These are phyloP conservation scores for Hymenochirus boettgeri DNA, from an alignment of 2,113 vertebrate species.

Conservation along the genomic window DNA sequence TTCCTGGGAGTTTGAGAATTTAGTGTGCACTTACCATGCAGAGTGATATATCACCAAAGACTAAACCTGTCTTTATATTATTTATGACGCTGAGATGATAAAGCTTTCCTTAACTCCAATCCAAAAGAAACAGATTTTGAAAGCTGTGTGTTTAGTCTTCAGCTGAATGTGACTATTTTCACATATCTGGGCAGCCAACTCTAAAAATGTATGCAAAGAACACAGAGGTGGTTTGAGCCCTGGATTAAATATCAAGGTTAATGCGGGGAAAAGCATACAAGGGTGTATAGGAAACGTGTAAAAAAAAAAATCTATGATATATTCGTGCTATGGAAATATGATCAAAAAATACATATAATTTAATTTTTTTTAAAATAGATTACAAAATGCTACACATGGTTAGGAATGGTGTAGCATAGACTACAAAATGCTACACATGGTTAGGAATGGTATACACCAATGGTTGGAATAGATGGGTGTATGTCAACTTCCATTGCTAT, in stretches of 20 bases:
- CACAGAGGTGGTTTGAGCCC: neutral
- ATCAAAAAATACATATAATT: too few relatives aligned
- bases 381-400: too few relatives aligned
- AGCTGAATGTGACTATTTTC: slow-evolving; percentile 4
- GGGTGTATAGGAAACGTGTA: too few relatives aligned
- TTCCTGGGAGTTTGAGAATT: slow-evolving; percentile 6
- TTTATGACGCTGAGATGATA: slow-evolving; percentile 28
- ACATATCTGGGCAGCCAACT: neutral
- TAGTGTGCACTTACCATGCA: slow-evolving; percentile 8
- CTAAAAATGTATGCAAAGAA: neutral
- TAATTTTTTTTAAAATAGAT: too few relatives aligned
- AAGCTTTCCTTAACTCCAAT: slow-evolving; percentile 12
- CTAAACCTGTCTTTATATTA: slow-evolving; percentile 23
- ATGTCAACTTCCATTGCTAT: too few relatives aligned
- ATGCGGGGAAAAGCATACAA: too few relatives aligned
- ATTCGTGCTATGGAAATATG: too few relatives aligned
- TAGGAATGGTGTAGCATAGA: too few relatives aligned
- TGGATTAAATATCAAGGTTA: slow-evolving; percentile 11
- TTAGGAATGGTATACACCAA: too few relatives aligned
- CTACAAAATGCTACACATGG: too few relatives aligned
- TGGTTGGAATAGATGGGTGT: too few relatives aligned
- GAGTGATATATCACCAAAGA: slow-evolving; percentile 22
- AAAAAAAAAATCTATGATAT: too few relatives aligned
- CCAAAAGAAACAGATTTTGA: slow-evolving; percentile 28
- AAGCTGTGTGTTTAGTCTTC: slow-evolving; percentile 26